phyloP scores from a whole-genome alignment of 2,113 vertebrate species.

The Prionailurus bengalensis region DNA sequence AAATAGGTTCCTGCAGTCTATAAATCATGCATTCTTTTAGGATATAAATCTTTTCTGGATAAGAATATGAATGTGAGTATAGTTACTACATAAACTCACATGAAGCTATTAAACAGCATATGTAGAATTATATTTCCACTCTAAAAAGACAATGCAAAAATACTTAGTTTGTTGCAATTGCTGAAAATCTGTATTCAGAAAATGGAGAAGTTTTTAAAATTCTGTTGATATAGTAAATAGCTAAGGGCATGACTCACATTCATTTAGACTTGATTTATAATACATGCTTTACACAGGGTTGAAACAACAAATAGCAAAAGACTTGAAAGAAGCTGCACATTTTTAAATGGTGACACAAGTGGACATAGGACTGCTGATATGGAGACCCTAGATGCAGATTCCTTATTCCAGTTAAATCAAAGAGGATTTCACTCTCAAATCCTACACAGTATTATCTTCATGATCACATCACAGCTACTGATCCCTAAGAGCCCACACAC shows the following conservation, averaged over 20 bases:
- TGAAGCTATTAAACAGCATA: not conserved
- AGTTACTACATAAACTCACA: constrained; percentile 30
- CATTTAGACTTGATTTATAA: constrained; percentile 36
- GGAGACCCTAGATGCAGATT: not conserved
- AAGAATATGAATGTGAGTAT: not conserved
- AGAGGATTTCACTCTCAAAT: constrained; percentile 4
- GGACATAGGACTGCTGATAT: not conserved
- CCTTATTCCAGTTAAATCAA: not conserved
- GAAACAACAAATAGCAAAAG: constrained; percentile 47
- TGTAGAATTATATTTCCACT: constrained; percentile 37
- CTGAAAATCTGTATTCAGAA: constrained; percentile 46
- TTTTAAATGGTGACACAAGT: not conserved
- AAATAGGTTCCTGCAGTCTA: not conserved
- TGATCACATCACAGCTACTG: not conserved
- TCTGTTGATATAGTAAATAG: constrained; percentile 24
- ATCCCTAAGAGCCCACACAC: not conserved
- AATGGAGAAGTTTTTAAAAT: constrained; percentile 50
- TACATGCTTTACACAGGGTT: not conserved
- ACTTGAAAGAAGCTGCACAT: not conserved
- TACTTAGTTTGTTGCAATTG: constrained; percentile 18
- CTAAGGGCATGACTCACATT: constrained; percentile 35
- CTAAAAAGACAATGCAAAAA: constrained; percentile 31
- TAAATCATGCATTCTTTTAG: constrained; percentile 17
- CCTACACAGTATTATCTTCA: not conserved
- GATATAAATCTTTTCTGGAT: not conserved